These are phyloP conservation scores for Argynnis bischoffii DNA, from an alignment of 2,888 invertebrate species.

Conservation along the genomic window DNA sequence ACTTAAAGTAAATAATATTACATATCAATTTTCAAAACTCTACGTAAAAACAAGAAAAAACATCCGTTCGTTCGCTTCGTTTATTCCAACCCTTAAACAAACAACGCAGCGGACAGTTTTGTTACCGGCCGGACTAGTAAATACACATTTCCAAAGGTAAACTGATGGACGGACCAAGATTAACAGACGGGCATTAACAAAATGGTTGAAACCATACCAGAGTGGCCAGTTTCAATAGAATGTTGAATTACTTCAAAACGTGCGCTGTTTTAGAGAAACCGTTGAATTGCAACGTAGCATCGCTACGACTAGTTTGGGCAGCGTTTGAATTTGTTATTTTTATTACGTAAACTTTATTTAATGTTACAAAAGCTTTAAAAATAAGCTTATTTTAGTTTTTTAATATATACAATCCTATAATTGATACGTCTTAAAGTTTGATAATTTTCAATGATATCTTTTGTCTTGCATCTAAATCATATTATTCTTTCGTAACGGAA, in stretches of 20 bases:
- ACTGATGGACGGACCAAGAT: slow-evolving; percentile 5
- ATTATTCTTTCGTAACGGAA: no score
- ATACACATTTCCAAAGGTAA: slow-evolving; percentile 23
- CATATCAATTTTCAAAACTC: no score
- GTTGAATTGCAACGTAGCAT: not conserved
- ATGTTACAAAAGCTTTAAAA: no score
- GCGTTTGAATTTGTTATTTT: no score
- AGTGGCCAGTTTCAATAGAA: slow-evolving; percentile 8
- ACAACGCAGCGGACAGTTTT: not conserved
- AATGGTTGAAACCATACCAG: slow-evolving; percentile 10
- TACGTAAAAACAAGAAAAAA: not conserved
- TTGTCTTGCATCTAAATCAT: no score
- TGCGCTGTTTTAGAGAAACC: not conserved
- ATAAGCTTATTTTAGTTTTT: no score
- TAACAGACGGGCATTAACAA: slow-evolving; percentile 18
- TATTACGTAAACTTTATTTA: no score
- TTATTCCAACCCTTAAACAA: not conserved
- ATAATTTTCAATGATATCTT: no score
- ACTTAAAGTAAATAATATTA: no score
- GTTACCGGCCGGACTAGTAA: slow-evolving; percentile 1
- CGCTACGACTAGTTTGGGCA: no score
- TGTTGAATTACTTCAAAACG: slow-evolving; percentile 1
- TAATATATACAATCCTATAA: no score
- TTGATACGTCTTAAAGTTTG: no score
- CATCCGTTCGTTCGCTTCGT: not conserved